A percentile compares a stretch with the other conserved stretches of the same genome.
These are phyloP conservation scores for Callipepla californica DNA, from an alignment of 2,113 vertebrate species.

Conservation along the genomic window DNA sequence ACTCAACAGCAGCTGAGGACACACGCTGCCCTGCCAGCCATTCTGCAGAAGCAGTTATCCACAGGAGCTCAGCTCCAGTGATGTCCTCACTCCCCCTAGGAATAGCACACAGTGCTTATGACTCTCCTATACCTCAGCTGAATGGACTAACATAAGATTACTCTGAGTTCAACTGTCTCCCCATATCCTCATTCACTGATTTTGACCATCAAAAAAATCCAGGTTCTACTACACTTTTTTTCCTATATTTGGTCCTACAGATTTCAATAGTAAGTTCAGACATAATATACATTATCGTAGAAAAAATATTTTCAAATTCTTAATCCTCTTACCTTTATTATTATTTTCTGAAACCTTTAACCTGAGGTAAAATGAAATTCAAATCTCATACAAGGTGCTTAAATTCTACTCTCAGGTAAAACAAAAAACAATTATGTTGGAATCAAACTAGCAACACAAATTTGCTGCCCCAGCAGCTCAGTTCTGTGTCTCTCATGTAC, in stretches of 20 bases:
- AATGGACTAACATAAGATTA: not conserved
- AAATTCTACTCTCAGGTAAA: not conserved
- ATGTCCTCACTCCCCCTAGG: not conserved
- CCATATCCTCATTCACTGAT: not conserved
- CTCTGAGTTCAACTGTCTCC: not conserved
- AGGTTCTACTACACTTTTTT: not conserved
- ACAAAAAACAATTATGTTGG: not conserved
- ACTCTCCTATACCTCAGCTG: not conserved
- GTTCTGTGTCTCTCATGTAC: not conserved
- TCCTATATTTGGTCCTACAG: not conserved
- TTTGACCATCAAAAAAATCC: not conserved
- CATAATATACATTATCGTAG: not conserved
- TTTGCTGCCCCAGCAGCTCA: not conserved
- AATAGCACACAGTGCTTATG: not conserved
- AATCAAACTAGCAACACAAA: not conserved
- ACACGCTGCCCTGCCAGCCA: rapidly evolving
- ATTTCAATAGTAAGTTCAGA: not conserved
- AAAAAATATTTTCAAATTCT: not conserved
- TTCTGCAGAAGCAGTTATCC: not conserved
- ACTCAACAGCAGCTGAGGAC: rapidly evolving
- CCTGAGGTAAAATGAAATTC: not conserved
- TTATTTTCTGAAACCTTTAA: not conserved
- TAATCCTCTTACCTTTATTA: not conserved
- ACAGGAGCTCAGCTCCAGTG: not conserved
- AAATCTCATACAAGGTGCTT: not conserved